Base-by-base conservation (phyloP, 2,113 vertebrate species). In the Sinocyclocheilus grahami region DNA sequence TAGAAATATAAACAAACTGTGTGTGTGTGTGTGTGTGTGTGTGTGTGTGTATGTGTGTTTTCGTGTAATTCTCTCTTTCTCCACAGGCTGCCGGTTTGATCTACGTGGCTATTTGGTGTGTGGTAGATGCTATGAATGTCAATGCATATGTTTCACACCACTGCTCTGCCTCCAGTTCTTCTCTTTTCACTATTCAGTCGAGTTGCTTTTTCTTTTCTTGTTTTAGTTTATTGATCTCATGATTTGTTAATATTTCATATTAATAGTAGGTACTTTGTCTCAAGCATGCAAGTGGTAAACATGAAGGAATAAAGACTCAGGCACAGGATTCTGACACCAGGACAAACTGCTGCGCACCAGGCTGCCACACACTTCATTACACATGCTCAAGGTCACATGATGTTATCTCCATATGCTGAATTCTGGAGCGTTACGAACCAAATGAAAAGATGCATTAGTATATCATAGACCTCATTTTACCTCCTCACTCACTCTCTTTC, bases 91-190 rank as follows among this genome's bases (percentile, higher is more conserved):
- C 4, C 27, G 5, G 24, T 74, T 80, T 80, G 67, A 87, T 84
- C 88, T 87, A 72, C 84, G 78, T 87, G 78, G 81, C 85, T 86
- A 84, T 88, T 87, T 81, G 62, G 37, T 74, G 55, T 65, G 42
- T 24, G 65, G 51, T 82, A 42, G 82, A 82, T 76, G 53, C 84
- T 82, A 53, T 89, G 86, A 88, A 85, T 89, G 74, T 86, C 69
- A 88, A 80, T 85, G 42, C 83, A 14, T 37, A 30, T 10, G 7
- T 42, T 42, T 42, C 42, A 42, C 42, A 10, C 9, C 27, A 14
- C 37, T 84, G 76, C 80, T 87, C 86, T 62, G 10, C 33, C 69
- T 75, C 71, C 82, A 46, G 75, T 27, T 4, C 37, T 84, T 74
- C 84, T 51, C 62, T 63, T 51, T 33, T n/a, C 81, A n/a, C 76